Evolutionary conservation across 2,888 invertebrate genomes (phyloP).

Genomic region (Cosmia pyralina): DNA sequence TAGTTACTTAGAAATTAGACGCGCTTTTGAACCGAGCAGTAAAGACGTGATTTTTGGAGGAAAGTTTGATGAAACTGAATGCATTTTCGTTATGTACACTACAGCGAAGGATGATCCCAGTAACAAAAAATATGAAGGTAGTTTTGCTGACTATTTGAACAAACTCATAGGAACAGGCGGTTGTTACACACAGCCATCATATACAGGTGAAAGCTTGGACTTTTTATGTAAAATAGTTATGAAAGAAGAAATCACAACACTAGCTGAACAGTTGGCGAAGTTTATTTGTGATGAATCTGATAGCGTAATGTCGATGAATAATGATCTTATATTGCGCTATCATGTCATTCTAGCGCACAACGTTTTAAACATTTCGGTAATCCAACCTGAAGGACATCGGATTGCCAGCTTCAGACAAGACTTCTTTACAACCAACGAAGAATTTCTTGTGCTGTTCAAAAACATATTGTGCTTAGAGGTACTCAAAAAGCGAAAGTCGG

Average conservation of each 20-base stretch:
- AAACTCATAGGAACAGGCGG: constrained; percentile 50
- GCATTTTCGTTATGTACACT: constrained; percentile 58
- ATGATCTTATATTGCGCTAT: constrained; percentile 49
- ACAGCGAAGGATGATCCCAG: constrained; percentile 40
- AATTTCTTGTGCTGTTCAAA: constrained; percentile 39
- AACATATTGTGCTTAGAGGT: constrained; percentile 32
- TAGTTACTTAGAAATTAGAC: constrained; percentile 48
- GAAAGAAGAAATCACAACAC: constrained; percentile 31
- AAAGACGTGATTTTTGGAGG: constrained; percentile 42
- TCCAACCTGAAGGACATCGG: constrained; percentile 38
- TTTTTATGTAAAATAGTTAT: constrained; percentile 40
- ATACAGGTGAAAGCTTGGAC: constrained; percentile 33
- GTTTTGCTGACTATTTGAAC: constrained; percentile 16
- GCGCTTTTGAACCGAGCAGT: constrained; percentile 21
- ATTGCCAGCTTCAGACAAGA: constrained; percentile 39
- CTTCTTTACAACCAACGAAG: constrained; percentile 43
- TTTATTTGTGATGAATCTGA: constrained; percentile 26
- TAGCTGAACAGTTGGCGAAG: constrained; percentile 42
- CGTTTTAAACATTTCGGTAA: constrained; percentile 46
- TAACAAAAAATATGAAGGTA: constrained; percentile 13
- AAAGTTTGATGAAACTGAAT: constrained; percentile 40
- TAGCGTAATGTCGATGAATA: constrained; percentile 33
- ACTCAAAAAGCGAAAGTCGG: constrained; percentile 22
- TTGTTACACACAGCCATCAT: constrained; percentile 13
- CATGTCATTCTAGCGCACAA: constrained; percentile 48